A percentile compares a stretch with the other conserved stretches of the same genome.
phyloP scores from a whole-genome alignment of 2,797 vertebrate genomes.

The Sebastes kiyomatsui region DNA sequence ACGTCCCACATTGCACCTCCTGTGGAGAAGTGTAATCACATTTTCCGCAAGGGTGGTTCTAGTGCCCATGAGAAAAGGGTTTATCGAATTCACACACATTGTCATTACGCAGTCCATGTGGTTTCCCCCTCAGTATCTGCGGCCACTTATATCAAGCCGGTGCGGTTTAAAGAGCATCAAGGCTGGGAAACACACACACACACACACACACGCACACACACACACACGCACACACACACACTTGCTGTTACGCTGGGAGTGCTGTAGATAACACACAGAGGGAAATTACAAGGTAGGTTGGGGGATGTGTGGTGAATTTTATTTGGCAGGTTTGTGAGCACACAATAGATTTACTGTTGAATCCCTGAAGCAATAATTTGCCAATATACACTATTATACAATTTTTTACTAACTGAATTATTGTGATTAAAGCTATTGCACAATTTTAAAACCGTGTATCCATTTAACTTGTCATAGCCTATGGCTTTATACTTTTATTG shows the following conservation, averaged over 20 bases:
- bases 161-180: slow-evolving; percentile 58
- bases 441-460: neutral
- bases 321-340: slow-evolving; percentile 6
- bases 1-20: slow-evolving; percentile 49
- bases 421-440: neutral
- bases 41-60: slow-evolving; percentile 77
- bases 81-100: slow-evolving; percentile 79
- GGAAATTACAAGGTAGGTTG: slow-evolving; percentile 31
- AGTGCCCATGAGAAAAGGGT: slow-evolving; percentile 72
- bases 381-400: neutral
- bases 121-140: slow-evolving; percentile 60
- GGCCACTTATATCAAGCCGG: slow-evolving; percentile 65
- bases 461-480: neutral
- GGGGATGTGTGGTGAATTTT: slow-evolving; percentile 13
- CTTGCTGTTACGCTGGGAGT: slow-evolving; percentile 25
- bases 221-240: slow-evolving; percentile 8
- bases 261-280: slow-evolving; percentile 39
- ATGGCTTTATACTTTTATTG: neutral
- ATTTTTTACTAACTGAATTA: neutral
- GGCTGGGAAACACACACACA: slow-evolving; percentile 27
- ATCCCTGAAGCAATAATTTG: neutral
- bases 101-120: slow-evolving; percentile 70
- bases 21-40: slow-evolving; percentile 75
- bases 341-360: neutral
- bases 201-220: neutral